Base-by-base conservation (phyloP, 92 coral and sea anemone species). In the Blastomussa wellsi region DNA sequence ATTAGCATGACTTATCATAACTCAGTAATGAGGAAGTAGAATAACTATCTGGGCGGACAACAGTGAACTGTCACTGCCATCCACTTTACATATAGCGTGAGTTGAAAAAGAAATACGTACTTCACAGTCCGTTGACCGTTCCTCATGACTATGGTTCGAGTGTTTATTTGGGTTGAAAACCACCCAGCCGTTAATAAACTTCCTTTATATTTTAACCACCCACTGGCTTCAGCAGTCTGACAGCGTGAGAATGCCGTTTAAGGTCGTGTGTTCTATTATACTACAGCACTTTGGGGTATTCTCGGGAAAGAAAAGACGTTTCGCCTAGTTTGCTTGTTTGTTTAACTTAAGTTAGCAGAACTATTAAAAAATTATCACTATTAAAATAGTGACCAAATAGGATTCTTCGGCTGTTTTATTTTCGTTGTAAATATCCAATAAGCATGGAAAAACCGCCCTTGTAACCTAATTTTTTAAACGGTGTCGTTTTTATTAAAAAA, bases 91-190 rank as follows among this genome's bases (percentile, higher is more conserved):
- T 22, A 11, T 22, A 8, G 49, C 49, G 22, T 51, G 57, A 51
- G 57, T 60, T n/a, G 67, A 60, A n/a, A 0, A 60, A n/a, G 26
- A 39, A 8, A 10, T 72, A 41, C 24, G 38, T 16, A 41, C 31
- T 24, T 41, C 55, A 72, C 77, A 33, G 29, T 71, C 53, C 29
- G 11, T 2, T 28, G 0, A 33, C 15, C 5, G 39, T 14, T 14
- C 1, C 41, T n/a, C 1, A 72, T 22, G n/a, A 20, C 20, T 38
- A 72, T 19, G n/a, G 7, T 31, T 72, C 16, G 8, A 72, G 76
- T 39, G 76, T 72, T 72, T 72, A 72, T 72, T 72, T 39, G 9
- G 76, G 12, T 22, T 38, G 52, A 33, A 72, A 72, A n/a, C 76
- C 52, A 72, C 13, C 44, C 31, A 0, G 9, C 5, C 14, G 51